Conservation (phyloP, 1,140 invertebrate species). For the Drosophila mayri region DNA sequence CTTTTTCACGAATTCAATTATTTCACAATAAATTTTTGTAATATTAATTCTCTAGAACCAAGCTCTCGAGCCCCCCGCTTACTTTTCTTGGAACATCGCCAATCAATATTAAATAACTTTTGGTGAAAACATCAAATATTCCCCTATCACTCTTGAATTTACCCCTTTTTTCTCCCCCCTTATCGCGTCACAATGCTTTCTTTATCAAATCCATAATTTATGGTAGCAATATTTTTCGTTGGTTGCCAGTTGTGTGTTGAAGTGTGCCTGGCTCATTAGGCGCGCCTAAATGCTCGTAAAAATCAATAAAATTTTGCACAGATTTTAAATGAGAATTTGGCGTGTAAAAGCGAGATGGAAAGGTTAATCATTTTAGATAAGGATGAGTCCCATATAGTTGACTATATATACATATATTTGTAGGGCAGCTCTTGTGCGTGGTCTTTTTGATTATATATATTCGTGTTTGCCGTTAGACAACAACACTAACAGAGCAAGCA, state of each 20-base stretch:
- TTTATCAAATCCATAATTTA: conserved; percentile 65
- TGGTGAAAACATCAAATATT: conserved; percentile 25
- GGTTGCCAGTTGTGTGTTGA: conserved; percentile 5
- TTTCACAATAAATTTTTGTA: not conserved
- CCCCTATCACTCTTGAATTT: conserved; percentile 1
- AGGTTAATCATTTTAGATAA: conserved; percentile 21
- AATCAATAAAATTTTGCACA: conserved; percentile 69
- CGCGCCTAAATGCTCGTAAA: conserved; percentile 43
- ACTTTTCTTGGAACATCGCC: not conserved
- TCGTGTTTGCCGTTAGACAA: conserved; percentile 53
- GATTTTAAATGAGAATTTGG: conserved; percentile 59
- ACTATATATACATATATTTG: not conserved
- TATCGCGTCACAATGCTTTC: conserved; percentile 21
- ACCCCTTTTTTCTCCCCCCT: not conserved
- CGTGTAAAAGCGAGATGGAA: conserved; percentile 30
- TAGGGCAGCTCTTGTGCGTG: conserved; percentile 39
- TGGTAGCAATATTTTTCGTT: conserved; percentile 19
- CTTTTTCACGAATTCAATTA: not conserved
- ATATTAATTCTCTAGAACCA: not conserved
- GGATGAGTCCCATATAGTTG: not conserved
- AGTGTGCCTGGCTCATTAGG: conserved; percentile 50
- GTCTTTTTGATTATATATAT: conserved; percentile 42
- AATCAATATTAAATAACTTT: conserved; percentile 17
- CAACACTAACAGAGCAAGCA: conserved; percentile 10
- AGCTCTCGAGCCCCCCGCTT: too few species aligned